Base-by-base conservation (phyloP, 1,140 invertebrate genomes). In the Heliconius hewitsoni region DNA sequence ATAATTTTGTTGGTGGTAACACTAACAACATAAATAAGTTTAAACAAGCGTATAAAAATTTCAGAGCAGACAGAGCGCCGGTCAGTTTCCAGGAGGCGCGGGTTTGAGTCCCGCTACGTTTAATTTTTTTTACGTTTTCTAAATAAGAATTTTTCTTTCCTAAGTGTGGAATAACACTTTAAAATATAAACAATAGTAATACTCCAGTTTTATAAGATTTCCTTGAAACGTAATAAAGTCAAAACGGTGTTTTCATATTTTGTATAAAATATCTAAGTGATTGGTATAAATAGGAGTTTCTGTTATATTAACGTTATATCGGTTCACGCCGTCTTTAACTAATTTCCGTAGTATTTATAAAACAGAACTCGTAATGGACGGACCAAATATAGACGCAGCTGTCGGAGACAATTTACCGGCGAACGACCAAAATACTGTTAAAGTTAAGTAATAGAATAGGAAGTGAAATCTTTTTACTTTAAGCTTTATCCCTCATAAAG, bases 401-500 rank as follows among this genome's bases (percentile, higher is more conserved):
- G 60, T 66, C 60, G 60, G 60, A 30, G 60, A 66, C 60, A 66
- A 30, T 66, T 66, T 66, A 66, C 60, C 27, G 60, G 57, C n/a
- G 52, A 27, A 66, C 60, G 60, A 27, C 3, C 8, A 30, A 30
- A 66, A 66, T 66, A 30, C 60, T 27, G 0, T 66, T 30, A 16
- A 30, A 60, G 8, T 23, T 23, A 30, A 52, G 18, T 52, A 19
- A 19, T 52, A 19, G 18, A 19, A 52, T 18, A 52, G 50, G 50
- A 52, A 52, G 18, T 46, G 9, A 16, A 16, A 16, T 34, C 34
- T 37, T 3, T 46, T 46, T 13, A 13, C 42, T 46, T 13, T 4
- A 55, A 1, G 1, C 42, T 13, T 11, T 46, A 46, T 46, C 3
- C 42, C 42, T 2, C 11, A 42, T 13, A 46, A 4, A 16, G 42